A percentile compares a stretch with the other conserved stretches of the same genome.
phyloP scores from a whole-genome alignment of 2,888 invertebrate genomes.

The Scelioninae gen. 1 region DNA sequence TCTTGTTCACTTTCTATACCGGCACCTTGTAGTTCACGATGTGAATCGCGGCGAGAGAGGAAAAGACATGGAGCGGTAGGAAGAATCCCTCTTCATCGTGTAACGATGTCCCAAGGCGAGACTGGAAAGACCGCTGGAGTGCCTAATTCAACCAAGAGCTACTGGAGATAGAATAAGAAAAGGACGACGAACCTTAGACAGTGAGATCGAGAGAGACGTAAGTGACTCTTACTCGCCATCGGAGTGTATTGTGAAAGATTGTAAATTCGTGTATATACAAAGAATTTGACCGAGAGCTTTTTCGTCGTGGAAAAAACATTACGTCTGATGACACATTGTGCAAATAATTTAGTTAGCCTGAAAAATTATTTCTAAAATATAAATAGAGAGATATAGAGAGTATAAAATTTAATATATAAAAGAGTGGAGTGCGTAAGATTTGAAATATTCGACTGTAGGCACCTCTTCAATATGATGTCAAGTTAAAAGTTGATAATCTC shows the following conservation, averaged over 20 bases:
- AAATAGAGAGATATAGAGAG: not conserved
- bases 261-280: slow-evolving; percentile 69
- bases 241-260: slow-evolving; percentile 68
- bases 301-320: slow-evolving; percentile 14
- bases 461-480: slow-evolving; percentile 62
- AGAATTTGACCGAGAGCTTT: slow-evolving; percentile 63
- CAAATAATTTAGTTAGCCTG: slow-evolving; percentile 38
- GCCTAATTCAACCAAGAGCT: slow-evolving; percentile 77
- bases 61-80: slow-evolving; percentile 58
- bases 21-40: slow-evolving; percentile 34
- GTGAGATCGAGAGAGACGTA: slow-evolving; percentile 46
- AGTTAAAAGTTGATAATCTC: slow-evolving; percentile 73
- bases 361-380: not conserved
- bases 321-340: slow-evolving; percentile 33
- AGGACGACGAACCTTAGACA: slow-evolving; percentile 52
- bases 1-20: slow-evolving; percentile 33
- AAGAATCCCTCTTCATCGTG: slow-evolving; percentile 75
- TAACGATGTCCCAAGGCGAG: slow-evolving; percentile 80
- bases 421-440: slow-evolving; percentile 18
- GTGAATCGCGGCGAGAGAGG: slow-evolving; percentile 41
- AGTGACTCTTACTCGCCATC: slow-evolving; percentile 66
- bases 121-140: slow-evolving; percentile 74
- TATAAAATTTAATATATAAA: slow-evolving; percentile 35
- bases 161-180: slow-evolving; percentile 65
- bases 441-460: slow-evolving; percentile 53